Conservation (phyloP, 2,888 invertebrate species). For the Deilephila elpenor region DNA sequence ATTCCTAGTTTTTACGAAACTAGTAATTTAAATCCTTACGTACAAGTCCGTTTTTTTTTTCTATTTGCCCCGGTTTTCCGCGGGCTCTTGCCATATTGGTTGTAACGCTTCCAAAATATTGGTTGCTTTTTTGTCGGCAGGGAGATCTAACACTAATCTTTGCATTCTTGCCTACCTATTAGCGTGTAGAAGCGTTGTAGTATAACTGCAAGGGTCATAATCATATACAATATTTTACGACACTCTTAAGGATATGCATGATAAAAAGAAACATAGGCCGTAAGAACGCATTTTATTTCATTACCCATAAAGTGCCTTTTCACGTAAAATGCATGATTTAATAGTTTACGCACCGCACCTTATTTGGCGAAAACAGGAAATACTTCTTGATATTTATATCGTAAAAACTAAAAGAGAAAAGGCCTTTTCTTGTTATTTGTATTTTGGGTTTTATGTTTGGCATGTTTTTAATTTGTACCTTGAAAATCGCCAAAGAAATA, state of each 20-base stretch:
- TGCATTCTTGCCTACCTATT: background rate
- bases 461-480: constrained; percentile 6
- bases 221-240: background rate
- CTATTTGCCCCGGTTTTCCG: too few relatives aligned
- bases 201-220: background rate
- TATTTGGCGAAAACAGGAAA: constrained; percentile 23
- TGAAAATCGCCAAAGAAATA: background rate
- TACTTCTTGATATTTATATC: background rate
- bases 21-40: too few relatives aligned
- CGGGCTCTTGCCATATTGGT: too few relatives aligned
- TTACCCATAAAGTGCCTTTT: background rate
- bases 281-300: background rate
- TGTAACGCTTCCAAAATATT: too few relatives aligned
- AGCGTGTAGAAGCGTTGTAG: background rate
- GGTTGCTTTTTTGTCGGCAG: too few relatives aligned
- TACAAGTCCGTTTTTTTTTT: too few relatives aligned
- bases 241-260: background rate
- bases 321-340: constrained; percentile 3
- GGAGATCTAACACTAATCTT: background rate
- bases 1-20: too few relatives aligned
- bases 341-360: background rate
- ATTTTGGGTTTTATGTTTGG: background rate
- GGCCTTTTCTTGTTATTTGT: background rate
- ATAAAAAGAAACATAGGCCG: background rate
- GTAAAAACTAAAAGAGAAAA: constrained; percentile 7